These are phyloP conservation scores for Aplocera efformata DNA, from an alignment of 2,888 invertebrate species.

Conservation along the genomic window DNA sequence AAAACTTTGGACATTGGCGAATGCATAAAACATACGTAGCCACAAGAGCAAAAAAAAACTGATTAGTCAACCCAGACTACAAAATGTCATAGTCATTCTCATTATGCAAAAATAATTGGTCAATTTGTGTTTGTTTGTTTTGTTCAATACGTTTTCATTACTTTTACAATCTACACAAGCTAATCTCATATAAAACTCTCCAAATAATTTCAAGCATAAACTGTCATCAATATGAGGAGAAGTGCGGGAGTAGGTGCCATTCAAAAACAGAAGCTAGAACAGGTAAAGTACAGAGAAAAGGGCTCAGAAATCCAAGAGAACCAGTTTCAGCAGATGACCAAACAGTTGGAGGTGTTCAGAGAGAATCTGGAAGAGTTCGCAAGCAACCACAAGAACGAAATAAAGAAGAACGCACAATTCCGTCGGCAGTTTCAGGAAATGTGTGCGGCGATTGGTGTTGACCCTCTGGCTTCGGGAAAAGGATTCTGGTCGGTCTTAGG, in stretches of 20 bases:
- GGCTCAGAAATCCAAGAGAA: conserved; percentile 95
- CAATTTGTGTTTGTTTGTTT: no score
- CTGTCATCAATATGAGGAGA: conserved; percentile 83
- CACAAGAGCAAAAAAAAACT: no score
- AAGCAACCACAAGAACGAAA: conserved; percentile 95
- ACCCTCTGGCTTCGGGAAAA: conserved; percentile 97
- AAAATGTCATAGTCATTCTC: no score
- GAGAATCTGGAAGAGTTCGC: conserved; percentile 97
- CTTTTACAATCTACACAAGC: conserved; percentile 22
- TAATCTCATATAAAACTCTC: no score
- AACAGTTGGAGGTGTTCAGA: conserved; percentile 95
- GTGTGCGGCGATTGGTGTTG: conserved; percentile 99
- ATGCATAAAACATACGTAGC: no score
- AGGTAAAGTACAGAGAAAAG: conserved; percentile 95
- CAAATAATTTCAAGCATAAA: neutral
- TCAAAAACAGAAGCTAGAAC: conserved; percentile 91
- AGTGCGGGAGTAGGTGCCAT: conserved; percentile 93
- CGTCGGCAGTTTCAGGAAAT: conserved; percentile 98
- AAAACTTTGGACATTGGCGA: no score
- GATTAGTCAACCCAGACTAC: no score
- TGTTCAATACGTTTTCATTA: neutral
- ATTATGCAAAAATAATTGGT: no score
- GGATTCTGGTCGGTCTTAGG: conserved; percentile 98
- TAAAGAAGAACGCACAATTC: conserved; percentile 96
- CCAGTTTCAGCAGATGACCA: conserved; percentile 95